Evolutionary conservation across 2,888 invertebrate species (phyloP), one percentile per base, ranked within the genome.

Genomic region (Phania funesta): DNA sequence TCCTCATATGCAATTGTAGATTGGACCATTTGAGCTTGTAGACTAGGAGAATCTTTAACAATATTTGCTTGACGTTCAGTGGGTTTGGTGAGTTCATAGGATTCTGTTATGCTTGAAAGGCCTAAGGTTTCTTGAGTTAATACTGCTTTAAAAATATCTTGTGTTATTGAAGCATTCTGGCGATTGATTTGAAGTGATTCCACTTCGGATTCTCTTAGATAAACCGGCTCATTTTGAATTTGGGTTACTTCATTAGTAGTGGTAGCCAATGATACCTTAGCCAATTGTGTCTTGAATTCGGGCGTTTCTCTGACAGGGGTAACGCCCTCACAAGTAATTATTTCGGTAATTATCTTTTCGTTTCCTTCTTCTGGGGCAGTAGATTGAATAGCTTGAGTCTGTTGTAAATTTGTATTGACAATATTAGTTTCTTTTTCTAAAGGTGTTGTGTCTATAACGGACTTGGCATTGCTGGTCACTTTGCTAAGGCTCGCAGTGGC

Each of bases 101-200:
- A 84, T 67, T 89, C 89, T 29, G 86, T 85, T 22, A 89, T 87
- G 8, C 86, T 83, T 71, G 62, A 87, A 2, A 88, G 22, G 16
- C 86, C 77, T 0, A 87, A 41, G n/a, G 86, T 83, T 83, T 90
- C 89, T 65, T 90, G 87, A 0, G 87, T 86, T 13, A 86, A 22
- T 6, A 87, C 38, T 3, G 87, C 84, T 50, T 84, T 85, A 1
- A 85, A 74, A 46, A 86, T 86, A n/a, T 83, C 84, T 18, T 83
- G 83, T 8, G 85, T 68, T 13, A 86, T 35, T 29, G 50, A 35
- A 9, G 88, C 89, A 22, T 44, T 86, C 35, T 80, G 83, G 1
- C 60, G 20, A 18, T 74, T 64, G 0, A 54, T 4, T 9, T 48
- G 20, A 4, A 73, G 18, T 8, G 80, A 65, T 38, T 68, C 35